phyloP scores from a whole-genome alignment of 2,888 invertebrate species.

The Serrognathus titanus region DNA sequence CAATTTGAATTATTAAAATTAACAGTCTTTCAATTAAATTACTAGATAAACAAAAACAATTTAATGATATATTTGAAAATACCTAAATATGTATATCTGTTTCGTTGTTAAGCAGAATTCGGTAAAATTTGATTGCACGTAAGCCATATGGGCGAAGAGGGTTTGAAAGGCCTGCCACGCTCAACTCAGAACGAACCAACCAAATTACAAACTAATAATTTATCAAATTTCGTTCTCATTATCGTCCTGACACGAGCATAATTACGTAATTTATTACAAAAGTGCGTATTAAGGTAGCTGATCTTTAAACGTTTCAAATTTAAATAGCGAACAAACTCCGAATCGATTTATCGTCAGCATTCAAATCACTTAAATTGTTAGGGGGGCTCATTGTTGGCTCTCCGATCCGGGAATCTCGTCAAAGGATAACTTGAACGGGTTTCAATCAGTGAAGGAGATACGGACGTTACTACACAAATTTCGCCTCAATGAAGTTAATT shows the following conservation, averaged over 20 bases:
- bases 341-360: not conserved
- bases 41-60: no score
- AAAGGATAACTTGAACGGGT: not conserved
- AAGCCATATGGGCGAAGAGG: conserved; percentile 1
- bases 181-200: not conserved
- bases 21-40: no score
- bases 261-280: conserved; percentile 20
- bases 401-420: not conserved
- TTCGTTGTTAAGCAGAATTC: not conserved
- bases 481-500: not conserved
- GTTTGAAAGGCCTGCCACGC: not conserved
- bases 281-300: conserved; percentile 19
- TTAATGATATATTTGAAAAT: no score
- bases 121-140: not conserved
- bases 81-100: no score
- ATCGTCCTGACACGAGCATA: conserved; percentile 17
- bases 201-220: conserved; percentile 17
- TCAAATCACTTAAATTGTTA: not conserved
- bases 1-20: no score
- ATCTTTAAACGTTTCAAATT: conserved; percentile 3
- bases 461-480: not conserved
- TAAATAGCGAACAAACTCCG: not conserved
- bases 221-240: conserved; percentile 21
- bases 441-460: not conserved
- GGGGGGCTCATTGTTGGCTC: not conserved